Evolutionary conservation across 2,888 invertebrate species (phyloP), one percentile per base, ranked within the genome.

Genomic region (Protodeltote pygarga): DNA sequence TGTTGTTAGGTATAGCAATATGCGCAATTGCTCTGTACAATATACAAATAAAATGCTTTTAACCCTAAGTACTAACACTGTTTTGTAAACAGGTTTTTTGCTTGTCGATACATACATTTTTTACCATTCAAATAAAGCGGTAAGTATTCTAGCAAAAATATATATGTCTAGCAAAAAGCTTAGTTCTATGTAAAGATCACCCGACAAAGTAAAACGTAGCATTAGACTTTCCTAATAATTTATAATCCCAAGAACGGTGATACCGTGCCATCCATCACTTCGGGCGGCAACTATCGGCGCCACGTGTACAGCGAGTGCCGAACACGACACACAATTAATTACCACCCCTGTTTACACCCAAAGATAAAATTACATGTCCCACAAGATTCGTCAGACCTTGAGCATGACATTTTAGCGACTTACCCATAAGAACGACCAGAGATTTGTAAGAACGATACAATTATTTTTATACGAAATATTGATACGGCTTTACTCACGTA

Each of bases 281-380:
- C 16, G 9, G 27, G 13, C 35, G 28, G 13, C 27, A 25, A 42
- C 19, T 25, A 38, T 14, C 14, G 24, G 8, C 15, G 34, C 39
- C 19, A 53, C 32, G 20, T 38, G 24, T 39, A 42, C 25, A 40
- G 32, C 23, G 34, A 52, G 19, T 15, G 20, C 29, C 31, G 17
- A 62, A 55, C 33, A 34, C 24, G 39, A 40, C 16, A 39, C 23
- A 23, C 62, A 16, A 61, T 53, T 39, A 53, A 61, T 58, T 31
- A 35, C 14, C 17, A 13, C 27, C 28, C 8, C 20, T 20, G 34
- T 20, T 50, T 21, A 40, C 13, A 14, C 16, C 6, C 5, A 5
- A 9, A 9, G 10, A 27, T 38, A 34, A 34, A 45, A 54, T 38
- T 28, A 24, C 23, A 16, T 14, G 21, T 13, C 11, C n/a, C 11